phyloP scores from a whole-genome alignment of 1,140 invertebrate genomes.

The Heliconius himera region DNA sequence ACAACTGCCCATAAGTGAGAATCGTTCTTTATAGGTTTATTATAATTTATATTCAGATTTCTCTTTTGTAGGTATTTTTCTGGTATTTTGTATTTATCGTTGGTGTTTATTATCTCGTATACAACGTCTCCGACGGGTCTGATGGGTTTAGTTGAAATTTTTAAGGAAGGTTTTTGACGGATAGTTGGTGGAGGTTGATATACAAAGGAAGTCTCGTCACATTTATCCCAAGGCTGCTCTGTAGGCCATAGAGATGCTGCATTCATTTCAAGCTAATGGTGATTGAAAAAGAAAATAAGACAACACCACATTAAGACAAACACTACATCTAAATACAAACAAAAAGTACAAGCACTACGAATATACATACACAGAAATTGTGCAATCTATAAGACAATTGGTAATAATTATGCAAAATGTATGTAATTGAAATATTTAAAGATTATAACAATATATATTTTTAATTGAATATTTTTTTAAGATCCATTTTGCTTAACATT shows the following conservation, averaged over 20 bases:
- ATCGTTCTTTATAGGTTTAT: constrained; percentile 55
- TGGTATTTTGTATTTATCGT: constrained; percentile 55
- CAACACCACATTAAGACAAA: constrained; percentile 43
- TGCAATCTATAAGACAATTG: neutral
- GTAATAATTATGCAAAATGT: neutral
- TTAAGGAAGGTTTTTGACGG: constrained; percentile 32
- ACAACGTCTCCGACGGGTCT: constrained; percentile 54
- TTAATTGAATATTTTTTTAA: neutral
- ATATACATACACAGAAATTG: neutral
- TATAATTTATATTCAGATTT: constrained; percentile 46
- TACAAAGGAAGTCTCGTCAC: constrained; percentile 64
- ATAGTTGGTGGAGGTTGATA: constrained; percentile 48
- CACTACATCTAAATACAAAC: constrained; percentile 40
- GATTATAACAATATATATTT: neutral
- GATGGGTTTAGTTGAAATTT: constrained; percentile 28
- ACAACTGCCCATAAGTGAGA: constrained; percentile 59
- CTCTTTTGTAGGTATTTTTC: constrained; percentile 52
- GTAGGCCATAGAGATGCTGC: constrained; percentile 63
- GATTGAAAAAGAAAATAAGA: constrained; percentile 59
- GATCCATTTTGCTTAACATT: neutral
- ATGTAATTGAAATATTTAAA: neutral
- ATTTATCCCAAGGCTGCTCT: constrained; percentile 66
- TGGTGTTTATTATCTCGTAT: constrained; percentile 58
- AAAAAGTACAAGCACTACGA: neutral
- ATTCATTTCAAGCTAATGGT: constrained; percentile 73